phyloP scores from a whole-genome alignment of 2,113 vertebrate genomes.

The Hippocampus barbouri region DNA sequence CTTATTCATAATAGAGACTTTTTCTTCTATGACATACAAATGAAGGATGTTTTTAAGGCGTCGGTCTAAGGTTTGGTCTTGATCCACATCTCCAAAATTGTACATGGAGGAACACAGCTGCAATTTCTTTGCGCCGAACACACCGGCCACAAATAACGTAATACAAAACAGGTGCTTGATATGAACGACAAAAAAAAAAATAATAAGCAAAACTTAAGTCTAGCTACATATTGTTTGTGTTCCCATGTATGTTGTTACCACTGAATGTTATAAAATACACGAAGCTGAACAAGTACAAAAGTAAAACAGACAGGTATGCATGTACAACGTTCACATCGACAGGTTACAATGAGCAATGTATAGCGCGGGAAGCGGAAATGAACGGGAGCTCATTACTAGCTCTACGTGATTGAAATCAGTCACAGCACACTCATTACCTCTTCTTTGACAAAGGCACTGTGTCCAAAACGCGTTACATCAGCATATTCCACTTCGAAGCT shows the following conservation, averaged over 20 bases:
- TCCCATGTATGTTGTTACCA: slow-evolving; percentile 20
- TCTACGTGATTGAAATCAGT: background rate
- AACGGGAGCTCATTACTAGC: background rate
- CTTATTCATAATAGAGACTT: slow-evolving; percentile 25
- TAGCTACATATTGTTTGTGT: background rate
- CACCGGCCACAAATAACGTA: slow-evolving; percentile 22
- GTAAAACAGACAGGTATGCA: slow-evolving; percentile 6
- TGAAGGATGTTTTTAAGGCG: slow-evolving; percentile 44
- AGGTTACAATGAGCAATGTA: background rate
- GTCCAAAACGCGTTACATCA: slow-evolving; percentile 7
- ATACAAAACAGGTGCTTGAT: background rate
- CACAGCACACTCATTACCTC: background rate
- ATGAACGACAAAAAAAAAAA: background rate
- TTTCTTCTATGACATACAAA: slow-evolving; percentile 24
- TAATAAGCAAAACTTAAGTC: background rate
- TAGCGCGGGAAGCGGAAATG: background rate
- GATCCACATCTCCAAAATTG: slow-evolving; percentile 23
- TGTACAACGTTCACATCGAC: slow-evolving; percentile 19
- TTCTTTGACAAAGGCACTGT: slow-evolving; percentile 47
- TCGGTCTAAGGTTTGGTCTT: slow-evolving; percentile 49
- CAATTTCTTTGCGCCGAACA: background rate
- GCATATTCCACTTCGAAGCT: background rate
- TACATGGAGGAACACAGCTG: slow-evolving; percentile 12
- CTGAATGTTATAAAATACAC: slow-evolving; percentile 11
- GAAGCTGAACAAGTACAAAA: slow-evolving; percentile 11